Evolutionary conservation across 2,888 invertebrate genomes (phyloP).

Genomic region (Operophtera brumata): DNA sequence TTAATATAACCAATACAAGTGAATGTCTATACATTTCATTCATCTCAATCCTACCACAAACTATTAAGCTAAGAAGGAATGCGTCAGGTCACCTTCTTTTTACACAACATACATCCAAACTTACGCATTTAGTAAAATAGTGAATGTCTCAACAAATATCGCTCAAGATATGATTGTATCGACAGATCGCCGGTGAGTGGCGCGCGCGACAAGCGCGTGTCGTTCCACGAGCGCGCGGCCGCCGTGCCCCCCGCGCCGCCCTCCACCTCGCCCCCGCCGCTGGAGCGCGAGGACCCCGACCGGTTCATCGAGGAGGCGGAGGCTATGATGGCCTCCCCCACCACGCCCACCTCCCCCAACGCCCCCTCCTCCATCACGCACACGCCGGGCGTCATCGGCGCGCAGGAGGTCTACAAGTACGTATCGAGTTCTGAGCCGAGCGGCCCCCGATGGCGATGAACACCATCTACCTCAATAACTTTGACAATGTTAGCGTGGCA

Average conservation of each 20-base stretch:
- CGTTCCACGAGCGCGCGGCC: slow-evolving; percentile 85
- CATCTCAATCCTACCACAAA: too few relatives aligned
- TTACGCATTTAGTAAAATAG: too few relatives aligned
- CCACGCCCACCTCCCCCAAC: slow-evolving; percentile 83
- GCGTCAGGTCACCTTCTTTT: too few relatives aligned
- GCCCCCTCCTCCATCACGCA: slow-evolving; percentile 66
- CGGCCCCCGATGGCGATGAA: too few relatives aligned
- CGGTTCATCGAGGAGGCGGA: slow-evolving; percentile 90
- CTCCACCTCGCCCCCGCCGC: slow-evolving; percentile 47
- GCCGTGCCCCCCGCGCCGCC: slow-evolving; percentile 41
- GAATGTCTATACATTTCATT: too few relatives aligned
- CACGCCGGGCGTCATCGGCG: slow-evolving; percentile 98
- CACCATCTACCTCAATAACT: too few relatives aligned
- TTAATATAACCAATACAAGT: too few relatives aligned
- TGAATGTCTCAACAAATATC: too few relatives aligned
- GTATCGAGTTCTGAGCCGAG: neutral
- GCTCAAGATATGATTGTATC: neutral
- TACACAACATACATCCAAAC: too few relatives aligned
- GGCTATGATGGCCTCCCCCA: slow-evolving; percentile 87
- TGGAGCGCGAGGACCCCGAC: slow-evolving; percentile 87
- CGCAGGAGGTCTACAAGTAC: slow-evolving; percentile 97
- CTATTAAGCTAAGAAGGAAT: too few relatives aligned
- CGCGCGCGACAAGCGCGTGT: slow-evolving; percentile 84
- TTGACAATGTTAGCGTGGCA: too few relatives aligned
- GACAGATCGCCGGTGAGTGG: slow-evolving; percentile 56